phyloP scores from a whole-genome alignment of 64 coral and sea anemone genomes.

The Stichodactyla helianthus region DNA sequence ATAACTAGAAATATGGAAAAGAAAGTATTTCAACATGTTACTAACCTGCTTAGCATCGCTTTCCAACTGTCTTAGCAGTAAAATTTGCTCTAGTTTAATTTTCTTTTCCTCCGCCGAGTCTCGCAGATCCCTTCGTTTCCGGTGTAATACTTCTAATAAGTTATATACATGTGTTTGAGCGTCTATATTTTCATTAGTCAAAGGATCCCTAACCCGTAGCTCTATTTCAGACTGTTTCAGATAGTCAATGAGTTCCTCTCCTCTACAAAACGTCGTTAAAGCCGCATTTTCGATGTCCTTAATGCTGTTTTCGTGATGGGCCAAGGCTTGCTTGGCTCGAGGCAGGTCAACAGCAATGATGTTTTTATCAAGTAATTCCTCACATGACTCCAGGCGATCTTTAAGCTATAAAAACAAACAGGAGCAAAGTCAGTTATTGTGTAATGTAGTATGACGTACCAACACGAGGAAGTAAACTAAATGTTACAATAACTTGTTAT shows the following conservation, averaged over 20 bases:
- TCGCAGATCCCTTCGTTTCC: conserved; percentile 80
- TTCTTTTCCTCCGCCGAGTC: conserved; percentile 80
- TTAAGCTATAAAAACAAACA: conserved; percentile 72
- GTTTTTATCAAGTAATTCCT: conserved; percentile 83
- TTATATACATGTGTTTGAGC: conserved; percentile 96
- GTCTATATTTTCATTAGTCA: conserved; percentile 89
- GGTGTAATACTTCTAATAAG: conserved; percentile 96
- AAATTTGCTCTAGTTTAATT: conserved; percentile 92
- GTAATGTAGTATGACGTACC: background rate
- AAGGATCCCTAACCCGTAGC: conserved; percentile 73
- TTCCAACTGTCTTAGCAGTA: conserved; percentile 77
- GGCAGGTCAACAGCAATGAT: conserved; percentile 69
- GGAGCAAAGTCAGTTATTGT: background rate
- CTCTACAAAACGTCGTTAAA: conserved; percentile 94
- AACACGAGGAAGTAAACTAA: background rate
- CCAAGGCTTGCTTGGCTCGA: conserved; percentile 79
- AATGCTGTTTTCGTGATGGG: conserved; percentile 76
- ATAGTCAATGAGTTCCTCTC: conserved; percentile 95
- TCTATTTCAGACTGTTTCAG: conserved; percentile 97
- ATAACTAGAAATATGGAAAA: no score
- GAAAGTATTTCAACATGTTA: background rate
- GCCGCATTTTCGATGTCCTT: conserved; percentile 85
- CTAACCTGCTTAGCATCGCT: conserved; percentile 95
- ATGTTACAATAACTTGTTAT: background rate
- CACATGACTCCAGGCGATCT: conserved; percentile 89